phyloP scores from a whole-genome alignment of 2,797 vertebrate genomes.

The Gadopsis marmoratus region DNA sequence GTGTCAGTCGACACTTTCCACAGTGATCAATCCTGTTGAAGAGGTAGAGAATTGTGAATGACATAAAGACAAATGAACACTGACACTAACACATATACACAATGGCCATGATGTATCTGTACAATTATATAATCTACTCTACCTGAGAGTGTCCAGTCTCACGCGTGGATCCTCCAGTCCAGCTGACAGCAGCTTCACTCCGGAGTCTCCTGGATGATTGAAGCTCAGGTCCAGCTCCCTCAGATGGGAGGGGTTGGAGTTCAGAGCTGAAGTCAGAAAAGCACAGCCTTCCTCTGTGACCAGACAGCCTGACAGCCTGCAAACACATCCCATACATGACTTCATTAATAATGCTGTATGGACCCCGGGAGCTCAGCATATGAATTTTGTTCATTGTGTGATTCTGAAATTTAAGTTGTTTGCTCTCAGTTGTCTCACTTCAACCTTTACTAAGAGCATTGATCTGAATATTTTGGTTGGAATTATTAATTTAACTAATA shows the following conservation, averaged over 20 bases:
- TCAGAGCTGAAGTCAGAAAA: constrained; percentile 30
- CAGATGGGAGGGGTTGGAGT: constrained; percentile 34
- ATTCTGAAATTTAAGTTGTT: no score
- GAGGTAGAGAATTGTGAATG: not conserved
- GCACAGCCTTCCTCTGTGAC: constrained; percentile 31
- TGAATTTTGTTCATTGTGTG: no score
- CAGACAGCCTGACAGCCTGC: constrained; percentile 36
- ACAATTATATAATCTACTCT: not conserved
- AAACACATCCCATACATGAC: not conserved
- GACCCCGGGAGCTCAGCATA: no score
- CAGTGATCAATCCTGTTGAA: constrained; percentile 41
- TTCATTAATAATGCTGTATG: no score
- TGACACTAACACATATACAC: not conserved
- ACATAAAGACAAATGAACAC: not conserved
- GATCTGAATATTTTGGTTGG: no score
- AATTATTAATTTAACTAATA: no score
- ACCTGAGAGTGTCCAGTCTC: constrained; percentile 43
- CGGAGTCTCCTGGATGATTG: constrained; percentile 42
- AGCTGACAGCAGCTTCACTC: not conserved
- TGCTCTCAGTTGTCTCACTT: no score
- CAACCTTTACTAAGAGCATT: no score
- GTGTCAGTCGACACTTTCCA: constrained; percentile 26
- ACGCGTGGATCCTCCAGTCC: not conserved
- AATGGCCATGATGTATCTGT: not conserved
- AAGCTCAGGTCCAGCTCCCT: constrained; percentile 53